Evolutionary conservation across 2,888 invertebrate species (phyloP).

Genomic region (Acanthosepion pharaonis): DNA sequence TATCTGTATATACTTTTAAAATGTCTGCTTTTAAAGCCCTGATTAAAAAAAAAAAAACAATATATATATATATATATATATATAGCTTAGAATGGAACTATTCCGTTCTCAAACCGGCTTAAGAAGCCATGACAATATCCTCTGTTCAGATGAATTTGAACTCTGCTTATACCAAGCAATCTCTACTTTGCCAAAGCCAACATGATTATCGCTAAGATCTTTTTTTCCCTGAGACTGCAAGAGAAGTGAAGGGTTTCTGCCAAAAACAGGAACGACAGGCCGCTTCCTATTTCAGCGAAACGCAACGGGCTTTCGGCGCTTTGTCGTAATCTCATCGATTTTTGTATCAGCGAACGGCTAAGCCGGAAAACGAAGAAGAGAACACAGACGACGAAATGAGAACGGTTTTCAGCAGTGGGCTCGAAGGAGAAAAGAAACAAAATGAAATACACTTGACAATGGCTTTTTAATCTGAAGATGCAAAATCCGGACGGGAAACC

Average conservation of each 20-base stretch:
- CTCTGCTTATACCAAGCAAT: neutral
- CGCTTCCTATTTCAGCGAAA: neutral
- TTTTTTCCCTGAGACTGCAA: neutral
- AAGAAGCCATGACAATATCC: neutral
- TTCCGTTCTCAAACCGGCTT: neutral
- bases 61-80: too few relatives aligned
- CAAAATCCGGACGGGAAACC: constrained; percentile 33
- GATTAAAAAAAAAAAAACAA: too few relatives aligned
- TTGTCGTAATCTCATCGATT: neutral
- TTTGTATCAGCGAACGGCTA: neutral
- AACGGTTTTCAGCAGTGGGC: neutral
- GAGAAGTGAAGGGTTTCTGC: neutral
- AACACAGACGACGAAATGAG: neutral
- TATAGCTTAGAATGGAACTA: too few relatives aligned
- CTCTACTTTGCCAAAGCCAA: neutral
- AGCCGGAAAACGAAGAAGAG: neutral
- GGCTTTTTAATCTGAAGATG: constrained; percentile 24
- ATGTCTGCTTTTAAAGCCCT: too few relatives aligned
- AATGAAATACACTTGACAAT: neutral
- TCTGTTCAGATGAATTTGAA: neutral
- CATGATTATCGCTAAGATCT: neutral
- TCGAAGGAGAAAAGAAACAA: neutral
- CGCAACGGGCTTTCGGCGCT: neutral
- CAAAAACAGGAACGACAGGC: neutral
- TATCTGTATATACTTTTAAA: too few relatives aligned